phyloP scores from a whole-genome alignment of 2,888 invertebrate species.

The Ethmia dodecea region DNA sequence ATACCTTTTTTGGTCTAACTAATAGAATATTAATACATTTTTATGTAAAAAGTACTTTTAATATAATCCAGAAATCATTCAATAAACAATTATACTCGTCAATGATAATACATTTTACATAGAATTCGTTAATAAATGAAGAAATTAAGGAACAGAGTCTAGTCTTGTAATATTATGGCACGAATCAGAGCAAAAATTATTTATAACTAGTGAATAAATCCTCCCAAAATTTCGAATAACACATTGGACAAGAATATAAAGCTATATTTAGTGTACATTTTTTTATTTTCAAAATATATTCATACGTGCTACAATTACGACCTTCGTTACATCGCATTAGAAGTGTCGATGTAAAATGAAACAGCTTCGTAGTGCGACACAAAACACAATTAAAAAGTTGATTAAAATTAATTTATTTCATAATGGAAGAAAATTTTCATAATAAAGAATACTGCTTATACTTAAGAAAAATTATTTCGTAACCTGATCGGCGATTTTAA shows the following conservation, averaged over 20 bases:
- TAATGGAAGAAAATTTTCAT: too few species aligned
- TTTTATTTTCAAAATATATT: neutral
- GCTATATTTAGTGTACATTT: constrained; percentile 8
- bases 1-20: neutral
- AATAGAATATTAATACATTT: too few species aligned
- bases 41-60: too few species aligned
- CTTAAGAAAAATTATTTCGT: too few species aligned
- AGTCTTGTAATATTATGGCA: constrained; percentile 20
- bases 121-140: neutral
- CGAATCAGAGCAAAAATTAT: constrained; percentile 19
- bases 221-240: constrained; percentile 8
- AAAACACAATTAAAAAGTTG: too few species aligned
- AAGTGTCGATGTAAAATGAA: neutral
- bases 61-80: too few species aligned
- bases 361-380: too few species aligned
- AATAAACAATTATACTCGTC: too few species aligned
- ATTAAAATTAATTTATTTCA: too few species aligned
- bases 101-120: too few species aligned
- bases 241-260: constrained; percentile 1
- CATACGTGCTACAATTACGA: constrained; percentile 4
- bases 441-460: too few species aligned
- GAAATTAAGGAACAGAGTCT: constrained; percentile 14
- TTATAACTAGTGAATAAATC: constrained; percentile 13
- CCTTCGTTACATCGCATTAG: constrained; percentile 2
- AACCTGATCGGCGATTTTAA: too few species aligned